Conservation (phyloP, 2,797 vertebrate species). For the Sardinella longiceps region DNA sequence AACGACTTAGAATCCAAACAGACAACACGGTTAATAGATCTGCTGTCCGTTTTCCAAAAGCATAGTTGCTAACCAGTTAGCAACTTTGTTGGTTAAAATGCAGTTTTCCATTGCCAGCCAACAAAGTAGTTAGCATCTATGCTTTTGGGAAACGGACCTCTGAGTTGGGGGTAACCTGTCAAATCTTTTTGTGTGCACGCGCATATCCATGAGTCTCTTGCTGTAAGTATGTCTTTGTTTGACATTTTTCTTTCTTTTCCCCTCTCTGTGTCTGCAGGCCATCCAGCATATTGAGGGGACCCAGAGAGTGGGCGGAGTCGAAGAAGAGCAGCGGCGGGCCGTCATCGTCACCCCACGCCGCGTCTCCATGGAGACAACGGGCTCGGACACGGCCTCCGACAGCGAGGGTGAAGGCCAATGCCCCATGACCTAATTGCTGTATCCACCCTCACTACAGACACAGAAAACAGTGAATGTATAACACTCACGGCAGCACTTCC, state of each 20-base stretch:
- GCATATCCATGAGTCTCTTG: not conserved
- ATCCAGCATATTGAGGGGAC: slow-evolving; percentile 99
- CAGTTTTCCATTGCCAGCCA: too few species aligned
- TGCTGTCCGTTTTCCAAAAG: too few species aligned
- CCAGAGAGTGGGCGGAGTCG: slow-evolving; percentile 84
- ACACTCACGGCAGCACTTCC: slow-evolving; percentile 25
- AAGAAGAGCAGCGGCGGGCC: slow-evolving; percentile 87
- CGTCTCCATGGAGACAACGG: slow-evolving; percentile 77
- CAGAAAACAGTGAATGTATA: slow-evolving; percentile 23
- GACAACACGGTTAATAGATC: too few species aligned
- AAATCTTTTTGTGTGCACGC: not conserved
- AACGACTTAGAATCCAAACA: too few species aligned
- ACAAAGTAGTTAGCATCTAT: too few species aligned
- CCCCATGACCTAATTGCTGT: slow-evolving; percentile 83
- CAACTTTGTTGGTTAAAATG: too few species aligned
- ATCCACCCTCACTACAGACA: slow-evolving; percentile 19
- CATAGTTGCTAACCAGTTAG: too few species aligned
- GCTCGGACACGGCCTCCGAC: slow-evolving; percentile 90
- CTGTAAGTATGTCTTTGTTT: not conserved
- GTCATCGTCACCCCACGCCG: slow-evolving; percentile 90
- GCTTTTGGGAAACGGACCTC: too few species aligned
- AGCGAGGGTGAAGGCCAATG: slow-evolving; percentile 86
- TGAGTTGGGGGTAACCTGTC: not conserved
- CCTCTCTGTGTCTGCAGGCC: slow-evolving; percentile 74
- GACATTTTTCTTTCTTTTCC: not conserved